A percentile compares a stretch with the other conserved stretches of the same genome.
These are phyloP conservation scores for Antennarius maculatus DNA, from an alignment of 2,797 vertebrate genomes.

Conservation along the genomic window DNA sequence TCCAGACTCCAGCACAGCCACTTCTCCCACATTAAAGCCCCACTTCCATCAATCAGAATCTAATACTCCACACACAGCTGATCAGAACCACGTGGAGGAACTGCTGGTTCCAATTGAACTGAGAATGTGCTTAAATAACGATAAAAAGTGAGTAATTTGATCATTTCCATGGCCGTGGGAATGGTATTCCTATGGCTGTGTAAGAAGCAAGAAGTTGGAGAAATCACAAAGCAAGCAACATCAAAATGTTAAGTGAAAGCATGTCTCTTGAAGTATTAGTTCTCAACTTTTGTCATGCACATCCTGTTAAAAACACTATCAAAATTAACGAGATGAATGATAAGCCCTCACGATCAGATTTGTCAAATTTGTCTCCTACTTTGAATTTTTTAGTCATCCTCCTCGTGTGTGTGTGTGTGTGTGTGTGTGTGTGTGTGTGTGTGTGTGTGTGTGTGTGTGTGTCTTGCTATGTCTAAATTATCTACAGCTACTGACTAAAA, in stretches of 20 bases:
- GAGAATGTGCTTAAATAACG: conserved; percentile 49
- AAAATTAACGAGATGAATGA: conserved; percentile 1
- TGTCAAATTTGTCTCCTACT: not conserved
- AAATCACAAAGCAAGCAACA: conserved; percentile 19
- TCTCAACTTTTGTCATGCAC: not conserved
- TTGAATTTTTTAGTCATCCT: not conserved
- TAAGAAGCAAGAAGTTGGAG: not conserved
- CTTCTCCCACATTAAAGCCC: not conserved
- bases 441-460: no score
- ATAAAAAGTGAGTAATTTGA: not conserved
- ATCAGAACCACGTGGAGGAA: conserved; percentile 46
- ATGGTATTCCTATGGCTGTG: not conserved
- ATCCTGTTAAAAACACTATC: not conserved
- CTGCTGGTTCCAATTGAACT: conserved; percentile 36
- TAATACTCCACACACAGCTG: conserved; percentile 31
- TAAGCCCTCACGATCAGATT: not conserved
- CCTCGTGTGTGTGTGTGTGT: no score
- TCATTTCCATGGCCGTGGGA: not conserved
- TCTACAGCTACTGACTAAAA: not conserved
- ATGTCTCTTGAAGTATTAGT: not conserved
- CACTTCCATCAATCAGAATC: conserved; percentile 50
- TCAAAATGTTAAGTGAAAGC: not conserved
- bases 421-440: no score
- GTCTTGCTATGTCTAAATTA: not conserved
- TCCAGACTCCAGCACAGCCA: not conserved